Evolutionary conservation across 2,888 invertebrate species (phyloP).

Genomic region (Polyommatus icarus): DNA sequence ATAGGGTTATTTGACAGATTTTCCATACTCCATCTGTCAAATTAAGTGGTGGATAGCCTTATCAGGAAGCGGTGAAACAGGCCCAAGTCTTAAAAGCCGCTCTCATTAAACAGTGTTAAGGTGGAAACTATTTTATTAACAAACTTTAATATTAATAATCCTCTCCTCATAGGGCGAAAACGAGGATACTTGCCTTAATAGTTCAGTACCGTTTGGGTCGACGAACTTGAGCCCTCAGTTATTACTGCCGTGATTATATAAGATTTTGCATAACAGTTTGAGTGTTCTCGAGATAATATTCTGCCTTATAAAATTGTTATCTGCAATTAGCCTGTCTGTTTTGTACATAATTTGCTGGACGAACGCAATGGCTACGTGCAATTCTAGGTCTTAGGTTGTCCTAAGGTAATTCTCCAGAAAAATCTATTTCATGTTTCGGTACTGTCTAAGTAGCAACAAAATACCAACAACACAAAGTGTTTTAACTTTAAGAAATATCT

Average conservation of each 20-base stretch:
- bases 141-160: constrained; percentile 25
- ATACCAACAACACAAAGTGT: too few species aligned
- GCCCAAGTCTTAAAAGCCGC: background rate
- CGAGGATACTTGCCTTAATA: constrained; percentile 21
- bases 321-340: background rate
- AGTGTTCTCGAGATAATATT: background rate
- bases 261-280: background rate
- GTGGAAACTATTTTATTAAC: background rate
- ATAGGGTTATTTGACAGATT: too few species aligned
- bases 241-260: constrained; percentile 2
- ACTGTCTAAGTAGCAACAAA: too few species aligned
- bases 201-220: constrained; percentile 12
- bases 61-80: too few species aligned
- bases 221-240: constrained; percentile 21
- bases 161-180: constrained; percentile 11
- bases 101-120: background rate
- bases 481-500: too few species aligned
- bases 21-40: too few species aligned
- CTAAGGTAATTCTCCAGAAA: background rate
- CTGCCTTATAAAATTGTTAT: background rate
- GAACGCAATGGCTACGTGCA: background rate
- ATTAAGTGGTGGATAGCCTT: too few species aligned
- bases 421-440: background rate
- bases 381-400: too few species aligned
- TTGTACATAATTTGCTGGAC: background rate